A percentile compares a stretch with the other conserved stretches of the same genome.
Evolutionary conservation across 2,797 vertebrate genomes (phyloP).

Genomic region (Chanos chanos): DNA sequence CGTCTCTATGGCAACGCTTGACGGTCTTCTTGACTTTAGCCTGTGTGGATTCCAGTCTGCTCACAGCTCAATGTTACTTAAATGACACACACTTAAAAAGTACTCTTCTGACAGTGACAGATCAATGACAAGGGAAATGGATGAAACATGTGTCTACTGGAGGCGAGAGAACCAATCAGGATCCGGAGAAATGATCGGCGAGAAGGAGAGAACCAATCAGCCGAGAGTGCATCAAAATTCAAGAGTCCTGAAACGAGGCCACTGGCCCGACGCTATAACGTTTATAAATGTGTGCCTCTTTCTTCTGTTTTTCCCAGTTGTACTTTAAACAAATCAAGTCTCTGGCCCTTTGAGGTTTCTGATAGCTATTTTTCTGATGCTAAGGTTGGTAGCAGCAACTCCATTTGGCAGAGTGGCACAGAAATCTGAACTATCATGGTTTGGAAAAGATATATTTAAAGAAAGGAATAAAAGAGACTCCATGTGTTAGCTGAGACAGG

Average conservation of each 20-base stretch:
- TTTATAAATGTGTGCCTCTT: no score
- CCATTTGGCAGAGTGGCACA: conserved; percentile 41
- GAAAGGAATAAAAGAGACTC: not conserved
- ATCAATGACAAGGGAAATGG: no score
- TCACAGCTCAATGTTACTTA: not conserved
- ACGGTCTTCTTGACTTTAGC: not conserved
- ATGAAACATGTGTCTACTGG: no score
- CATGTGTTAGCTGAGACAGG: conserved; percentile 13
- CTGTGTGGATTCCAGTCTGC: not conserved
- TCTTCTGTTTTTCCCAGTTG: not conserved
- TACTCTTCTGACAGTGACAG: no score
- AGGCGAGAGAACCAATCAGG: no score
- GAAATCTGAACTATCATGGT: conserved; percentile 11
- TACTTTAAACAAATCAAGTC: conserved; percentile 1
- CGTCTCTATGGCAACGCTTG: conserved; percentile 16
- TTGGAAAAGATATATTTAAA: not conserved
- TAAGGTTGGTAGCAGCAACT: conserved; percentile 64
- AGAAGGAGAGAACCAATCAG: no score
- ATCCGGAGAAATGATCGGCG: no score
- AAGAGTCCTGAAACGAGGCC: no score
- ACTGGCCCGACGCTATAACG: no score
- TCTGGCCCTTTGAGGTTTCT: conserved; percentile 55
- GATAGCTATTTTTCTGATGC: conserved; percentile 47
- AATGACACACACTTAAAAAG: no score
- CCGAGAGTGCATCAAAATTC: no score